Conservation (phyloP, 2,113 vertebrate species). For the Camelus dromedarius region DNA sequence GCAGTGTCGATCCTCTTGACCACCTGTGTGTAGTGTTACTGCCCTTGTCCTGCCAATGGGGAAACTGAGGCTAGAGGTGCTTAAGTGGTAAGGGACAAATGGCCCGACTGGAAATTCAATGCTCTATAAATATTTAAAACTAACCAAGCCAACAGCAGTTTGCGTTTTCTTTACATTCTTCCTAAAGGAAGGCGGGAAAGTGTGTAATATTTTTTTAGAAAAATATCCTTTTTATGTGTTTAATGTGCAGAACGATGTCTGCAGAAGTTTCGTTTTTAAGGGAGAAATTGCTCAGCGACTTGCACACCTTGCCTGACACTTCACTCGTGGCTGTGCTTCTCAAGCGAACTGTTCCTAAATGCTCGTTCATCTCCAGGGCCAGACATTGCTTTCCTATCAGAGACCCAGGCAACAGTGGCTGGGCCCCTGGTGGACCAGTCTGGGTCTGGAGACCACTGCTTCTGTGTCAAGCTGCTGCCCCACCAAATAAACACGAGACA, state of each 20-base stretch:
- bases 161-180: neutral
- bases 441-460: neutral
- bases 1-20: accelerated
- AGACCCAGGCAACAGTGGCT: neutral
- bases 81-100: neutral
- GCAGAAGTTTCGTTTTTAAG: neutral
- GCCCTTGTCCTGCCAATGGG: neutral
- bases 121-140: neutral
- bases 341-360: too few species aligned
- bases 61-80: neutral
- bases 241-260: neutral
- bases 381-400: neutral
- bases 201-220: neutral
- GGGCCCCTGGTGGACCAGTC: neutral
- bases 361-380: neutral
- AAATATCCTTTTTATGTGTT: neutral
- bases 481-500: too few species aligned
- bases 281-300: neutral
- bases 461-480: accelerated
- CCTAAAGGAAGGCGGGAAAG: neutral
- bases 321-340: neutral
- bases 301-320: neutral
- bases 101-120: neutral
- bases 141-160: neutral
- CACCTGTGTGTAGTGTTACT: neutral